Evolutionary conservation across 2,797 vertebrate species (phyloP).

Genomic region (Enteromius mattozi): DNA sequence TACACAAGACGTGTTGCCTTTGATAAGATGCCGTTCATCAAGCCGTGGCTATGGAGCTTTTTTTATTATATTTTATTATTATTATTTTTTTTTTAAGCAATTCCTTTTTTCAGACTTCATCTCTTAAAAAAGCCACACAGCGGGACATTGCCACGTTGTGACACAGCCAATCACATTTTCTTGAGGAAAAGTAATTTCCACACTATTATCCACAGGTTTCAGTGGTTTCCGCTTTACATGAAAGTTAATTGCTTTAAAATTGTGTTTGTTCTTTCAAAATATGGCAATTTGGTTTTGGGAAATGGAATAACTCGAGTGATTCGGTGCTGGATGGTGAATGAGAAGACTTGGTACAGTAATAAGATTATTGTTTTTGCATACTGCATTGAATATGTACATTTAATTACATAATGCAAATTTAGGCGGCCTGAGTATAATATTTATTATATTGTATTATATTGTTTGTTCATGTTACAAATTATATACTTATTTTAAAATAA

Average conservation of each 20-base stretch:
- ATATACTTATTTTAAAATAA: too few relatives aligned
- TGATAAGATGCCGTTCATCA: neutral
- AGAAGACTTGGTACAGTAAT: neutral
- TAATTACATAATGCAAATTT: neutral
- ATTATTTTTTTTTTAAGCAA: neutral
- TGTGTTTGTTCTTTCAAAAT: conserved; percentile 21
- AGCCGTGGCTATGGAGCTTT: neutral
- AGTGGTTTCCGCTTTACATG: neutral
- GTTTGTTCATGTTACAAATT: too few relatives aligned
- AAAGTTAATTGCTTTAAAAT: conserved; percentile 15
- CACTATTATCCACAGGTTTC: conserved; percentile 24
- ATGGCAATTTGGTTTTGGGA: neutral
- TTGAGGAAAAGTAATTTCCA: conserved; percentile 41
- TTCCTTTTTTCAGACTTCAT: neutral
- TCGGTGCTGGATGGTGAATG: neutral
- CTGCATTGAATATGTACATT: neutral
- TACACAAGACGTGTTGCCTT: neutral
- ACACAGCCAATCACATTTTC: conserved; percentile 32
- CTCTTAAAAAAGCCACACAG: conserved; percentile 6
- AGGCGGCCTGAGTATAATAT: neutral
- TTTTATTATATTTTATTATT: too few relatives aligned
- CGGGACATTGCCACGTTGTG: neutral
- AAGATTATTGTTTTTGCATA: neutral
- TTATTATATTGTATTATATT: neutral
- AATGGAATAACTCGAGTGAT: neutral